Evolutionary conservation across 2,888 invertebrate species (phyloP), one percentile per base, ranked within the genome.

Genomic region (Clusia tigrina): DNA sequence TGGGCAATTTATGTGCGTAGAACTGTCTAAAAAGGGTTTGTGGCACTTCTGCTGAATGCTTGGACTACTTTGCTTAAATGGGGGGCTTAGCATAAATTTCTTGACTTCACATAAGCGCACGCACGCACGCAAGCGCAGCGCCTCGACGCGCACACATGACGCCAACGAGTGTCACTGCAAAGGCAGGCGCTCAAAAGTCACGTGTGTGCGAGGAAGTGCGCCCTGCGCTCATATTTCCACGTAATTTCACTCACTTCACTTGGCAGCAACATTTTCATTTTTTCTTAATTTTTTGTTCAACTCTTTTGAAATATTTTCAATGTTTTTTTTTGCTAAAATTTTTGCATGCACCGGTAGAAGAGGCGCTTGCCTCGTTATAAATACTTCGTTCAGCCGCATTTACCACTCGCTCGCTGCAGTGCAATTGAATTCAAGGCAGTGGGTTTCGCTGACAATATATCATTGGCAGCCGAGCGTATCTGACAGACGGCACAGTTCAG

Each of bases 351-450:
- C 48, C 48, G 22, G 2, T 6, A 48, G n/a, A 48, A 20, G 15
- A 20, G 3, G 18, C n/a, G n/a, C n/a, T n/a, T n/a, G n/a, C 48
- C 20, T 48, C 22, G 20, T 22, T 42, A 3, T 12, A 42, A 42
- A 42, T 42, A 42, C 3, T 42, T 48, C 69, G 76, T 78, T 65
- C 71, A 22, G 26, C 23, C n/a, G 15, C 54, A 18, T 15, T 37
- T 3, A 42, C 42, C 15, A 15, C 12, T 42, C 42, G 5, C 12
- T 32, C 32, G 12, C 6, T 32, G 6, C 6, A 32, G 12, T 32
- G 32, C 6, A 32, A 48, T 48, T 48, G 54, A 54, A 32, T 62
- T 48, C 12, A 48, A 62, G 56, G 48, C 57, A 54, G 53, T 54
- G 25, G 46, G 37, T 62, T 54, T 48, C 54, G 32, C 58, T 46